Base-by-base conservation (phyloP, 2,888 invertebrate genomes). In the Bellardia bayeri region DNA sequence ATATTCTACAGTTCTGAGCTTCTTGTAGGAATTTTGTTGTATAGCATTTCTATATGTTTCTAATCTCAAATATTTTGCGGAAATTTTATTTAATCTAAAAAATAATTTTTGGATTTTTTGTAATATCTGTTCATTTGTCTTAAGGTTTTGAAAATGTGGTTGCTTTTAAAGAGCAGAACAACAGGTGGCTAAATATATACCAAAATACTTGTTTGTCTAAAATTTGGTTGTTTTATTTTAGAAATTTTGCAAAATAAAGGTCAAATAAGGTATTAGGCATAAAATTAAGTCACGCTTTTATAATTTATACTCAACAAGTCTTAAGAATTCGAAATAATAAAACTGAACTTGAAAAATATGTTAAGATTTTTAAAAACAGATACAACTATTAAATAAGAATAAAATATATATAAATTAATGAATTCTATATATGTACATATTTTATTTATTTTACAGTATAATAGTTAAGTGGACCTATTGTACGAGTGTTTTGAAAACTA, bases 21-120 rank as follows among this genome's bases (percentile, higher is more conserved):
- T 80, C 69, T 61, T 40, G 0, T 16, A 81, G 23, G n/a, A 66
- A 66, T 78, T 56, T 56, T 66, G n/a, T 11, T 61, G 54, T 51
- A 0, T 40, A 16, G 6, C 23, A 45, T 56, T 56, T 56, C 7
- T 23, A 23, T 23, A 30, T 54, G 30, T 45, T 78, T 5, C 23
- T 30, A 66, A 56, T 54, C 11, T 45, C 42, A 63, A 54, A 61
- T 23, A 3, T 56, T 76, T 81, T 81, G 71, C 85, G 85, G 81
- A 85, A 85, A 75, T 71, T 40, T 33, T 64, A 16, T 33, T 61
- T 23, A 16, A 63, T 63, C 40, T 61, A 23, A 16, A 11, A 40
- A 4, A 37, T 61, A 37, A 37, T 61, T 37, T 14, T 33, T 3
- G 6, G 5, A 5, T 37, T 4, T 16, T 54, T 16, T 5, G 30